A percentile compares a stretch with the other conserved stretches of the same genome.
phyloP scores from a whole-genome alignment of 2,888 invertebrate genomes.

The Esperia sulphurella region DNA sequence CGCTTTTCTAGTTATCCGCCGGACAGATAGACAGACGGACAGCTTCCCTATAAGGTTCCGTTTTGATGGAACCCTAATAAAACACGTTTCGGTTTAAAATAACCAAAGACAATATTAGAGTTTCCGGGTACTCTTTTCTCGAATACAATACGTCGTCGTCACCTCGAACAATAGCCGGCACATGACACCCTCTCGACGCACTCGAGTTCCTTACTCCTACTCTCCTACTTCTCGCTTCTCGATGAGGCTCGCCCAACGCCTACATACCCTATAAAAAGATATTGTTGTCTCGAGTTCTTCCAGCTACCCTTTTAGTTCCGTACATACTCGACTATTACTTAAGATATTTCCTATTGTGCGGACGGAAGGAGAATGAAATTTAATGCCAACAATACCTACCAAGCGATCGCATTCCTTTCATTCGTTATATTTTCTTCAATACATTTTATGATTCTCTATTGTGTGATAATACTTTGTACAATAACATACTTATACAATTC shows the following conservation, averaged over 20 bases:
- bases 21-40: too few species aligned
- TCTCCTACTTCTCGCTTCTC: slow-evolving; percentile 20
- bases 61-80: too few species aligned
- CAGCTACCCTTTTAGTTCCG: slow-evolving; percentile 5
- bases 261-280: slow-evolving; percentile 39
- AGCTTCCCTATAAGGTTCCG: too few species aligned
- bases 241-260: slow-evolving; percentile 26
- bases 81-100: too few species aligned
- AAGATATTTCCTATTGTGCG: slow-evolving; percentile 5
- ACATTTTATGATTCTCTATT: too few species aligned
- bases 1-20: too few species aligned
- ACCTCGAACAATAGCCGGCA: slow-evolving; percentile 35
- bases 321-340: background rate
- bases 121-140: too few species aligned
- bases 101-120: too few species aligned
- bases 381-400: background rate
- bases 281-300: slow-evolving; percentile 37
- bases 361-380: background rate
- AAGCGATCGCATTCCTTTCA: background rate
- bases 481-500: too few species aligned
- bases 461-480: too few species aligned
- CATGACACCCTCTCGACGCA: slow-evolving; percentile 33
- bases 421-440: too few species aligned
- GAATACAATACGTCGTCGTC: slow-evolving; percentile 46
- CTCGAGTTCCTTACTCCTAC: slow-evolving; percentile 21